Evolutionary conservation across 1,140 invertebrate genomes (phyloP), one percentile per base, ranked within the genome.

Genomic region (Temnothorax nylanderi): DNA sequence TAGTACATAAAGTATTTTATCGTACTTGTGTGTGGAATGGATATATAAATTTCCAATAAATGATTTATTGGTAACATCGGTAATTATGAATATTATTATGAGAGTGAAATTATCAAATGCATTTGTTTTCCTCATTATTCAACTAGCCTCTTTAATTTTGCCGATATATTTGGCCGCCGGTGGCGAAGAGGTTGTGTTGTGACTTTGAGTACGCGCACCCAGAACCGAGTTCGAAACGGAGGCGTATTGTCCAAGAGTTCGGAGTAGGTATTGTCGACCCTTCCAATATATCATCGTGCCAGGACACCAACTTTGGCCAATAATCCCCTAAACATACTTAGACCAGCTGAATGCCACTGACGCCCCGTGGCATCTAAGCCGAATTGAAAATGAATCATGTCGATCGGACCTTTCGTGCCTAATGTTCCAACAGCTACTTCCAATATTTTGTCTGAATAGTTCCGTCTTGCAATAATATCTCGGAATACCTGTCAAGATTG

Each of bases 231-330:
- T 92, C 87, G 87, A 91, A 90, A 91, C 81, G 82, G 89, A 85
- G 88, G 88, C 87, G 91, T 92, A 92, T 91, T 92, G 90, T 90
- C 88, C 86, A 87, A 90, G 89, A 92, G 87, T 91, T 88, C 62
- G 87, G 76, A 89, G 91, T 85, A 85, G 82, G 82, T 91, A 93
- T 93, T 92, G 92, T 93, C 88, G 90, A 92, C 89, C 91, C 89
- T 88, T 88, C 90, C 90, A 91, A 93, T 93, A 92, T 90, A 93
- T 93, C 92, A 91, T 89, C 86, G 85, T 81, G 75, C 88, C 89
- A 88, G 85, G 88, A 91, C 86, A 93, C 91, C 89, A 94, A 93
- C 91, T 93, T 93, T 82, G 88, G 88, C 90, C 91, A 91, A 94
- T 94, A 93, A 93, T 94, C 91, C 90, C 88, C 89, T 89, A 89